These are phyloP conservation scores for Baccha elongata DNA, from an alignment of 2,888 invertebrate genomes.

Conservation along the genomic window DNA sequence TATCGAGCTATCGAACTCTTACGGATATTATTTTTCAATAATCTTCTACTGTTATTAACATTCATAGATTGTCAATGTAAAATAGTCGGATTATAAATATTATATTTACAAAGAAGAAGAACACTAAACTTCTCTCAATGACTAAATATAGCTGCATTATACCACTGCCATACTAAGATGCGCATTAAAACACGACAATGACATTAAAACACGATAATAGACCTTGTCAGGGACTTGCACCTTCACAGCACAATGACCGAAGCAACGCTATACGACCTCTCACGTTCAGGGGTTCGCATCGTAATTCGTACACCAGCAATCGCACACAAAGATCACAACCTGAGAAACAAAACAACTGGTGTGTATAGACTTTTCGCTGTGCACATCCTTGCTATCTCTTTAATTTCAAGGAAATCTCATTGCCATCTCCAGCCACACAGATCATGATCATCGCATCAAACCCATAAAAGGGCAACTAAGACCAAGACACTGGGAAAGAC, in stretches of 20 bases:
- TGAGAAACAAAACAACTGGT: conserved; percentile 35
- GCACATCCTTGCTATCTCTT: conserved; percentile 65
- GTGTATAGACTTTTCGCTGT: conserved; percentile 1
- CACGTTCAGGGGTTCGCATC: conserved; percentile 63
- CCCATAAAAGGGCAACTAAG: conserved; percentile 69
- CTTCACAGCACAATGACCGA: conserved; percentile 23
- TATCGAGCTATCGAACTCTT: too few species aligned
- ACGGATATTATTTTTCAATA: too few species aligned
- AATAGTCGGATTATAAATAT: too few species aligned
- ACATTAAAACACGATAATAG: conserved; percentile 71
- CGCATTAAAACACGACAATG: conserved; percentile 32
- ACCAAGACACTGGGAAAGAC: conserved; percentile 28
- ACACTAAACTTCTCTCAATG: too few species aligned
- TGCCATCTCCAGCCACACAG: conserved; percentile 64
- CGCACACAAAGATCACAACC: conserved; percentile 71
- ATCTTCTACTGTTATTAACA: too few species aligned
- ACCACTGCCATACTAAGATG: conserved; percentile 41
- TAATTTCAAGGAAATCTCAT: conserved; percentile 72
- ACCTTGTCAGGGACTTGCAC: conserved; percentile 66
- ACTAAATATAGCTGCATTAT: neutral
- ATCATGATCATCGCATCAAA: conserved; percentile 69
- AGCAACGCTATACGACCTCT: conserved; percentile 57
- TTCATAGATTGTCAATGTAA: too few species aligned
- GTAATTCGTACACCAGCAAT: conserved; percentile 63
- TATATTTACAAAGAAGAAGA: too few species aligned